Evolutionary conservation across 2,113 vertebrate species (phyloP).

Genomic region (Narcine bancroftii): DNA sequence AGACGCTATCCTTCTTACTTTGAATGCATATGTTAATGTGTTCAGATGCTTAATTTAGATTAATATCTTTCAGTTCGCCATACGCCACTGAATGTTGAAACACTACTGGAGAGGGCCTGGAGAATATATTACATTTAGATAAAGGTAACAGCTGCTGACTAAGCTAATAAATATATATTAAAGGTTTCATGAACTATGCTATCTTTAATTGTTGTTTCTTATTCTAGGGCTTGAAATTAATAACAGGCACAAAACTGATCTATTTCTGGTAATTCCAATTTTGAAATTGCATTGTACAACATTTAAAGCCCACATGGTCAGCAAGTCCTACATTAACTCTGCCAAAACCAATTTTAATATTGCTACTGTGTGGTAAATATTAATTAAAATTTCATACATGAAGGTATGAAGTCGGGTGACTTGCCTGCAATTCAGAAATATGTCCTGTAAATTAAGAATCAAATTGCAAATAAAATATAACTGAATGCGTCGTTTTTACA

Average conservation of each 20-base stretch:
- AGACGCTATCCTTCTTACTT: background rate
- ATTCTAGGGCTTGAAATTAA: slow-evolving; percentile 5
- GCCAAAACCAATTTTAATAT: slow-evolving; percentile 16
- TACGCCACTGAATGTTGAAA: background rate
- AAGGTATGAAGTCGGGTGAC: background rate
- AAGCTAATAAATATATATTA: slow-evolving; percentile 22
- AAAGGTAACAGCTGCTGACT: slow-evolving; percentile 19
- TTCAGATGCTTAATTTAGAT: background rate
- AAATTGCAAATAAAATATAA: background rate
- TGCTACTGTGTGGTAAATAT: slow-evolving; percentile 1
- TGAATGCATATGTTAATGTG: background rate
- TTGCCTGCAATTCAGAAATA: slow-evolving; percentile 17
- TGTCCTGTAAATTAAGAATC: background rate
- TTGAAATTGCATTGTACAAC: slow-evolving; percentile 23
- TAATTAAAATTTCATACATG: slow-evolving; percentile 31
- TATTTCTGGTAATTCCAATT: slow-evolving; percentile 15
- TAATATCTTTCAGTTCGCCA: background rate
- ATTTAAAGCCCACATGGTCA: slow-evolving; percentile 25
- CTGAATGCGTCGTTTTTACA: background rate
- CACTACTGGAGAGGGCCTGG: background rate
- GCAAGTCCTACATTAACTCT: slow-evolving; percentile 18
- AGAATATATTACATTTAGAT: background rate
- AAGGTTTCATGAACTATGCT: slow-evolving; percentile 11
- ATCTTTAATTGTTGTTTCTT: slow-evolving; percentile 1
- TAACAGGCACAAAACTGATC: background rate